Evolutionary conservation across 2,113 vertebrate species (phyloP).

Genomic region (Percina caprodes): DNA sequence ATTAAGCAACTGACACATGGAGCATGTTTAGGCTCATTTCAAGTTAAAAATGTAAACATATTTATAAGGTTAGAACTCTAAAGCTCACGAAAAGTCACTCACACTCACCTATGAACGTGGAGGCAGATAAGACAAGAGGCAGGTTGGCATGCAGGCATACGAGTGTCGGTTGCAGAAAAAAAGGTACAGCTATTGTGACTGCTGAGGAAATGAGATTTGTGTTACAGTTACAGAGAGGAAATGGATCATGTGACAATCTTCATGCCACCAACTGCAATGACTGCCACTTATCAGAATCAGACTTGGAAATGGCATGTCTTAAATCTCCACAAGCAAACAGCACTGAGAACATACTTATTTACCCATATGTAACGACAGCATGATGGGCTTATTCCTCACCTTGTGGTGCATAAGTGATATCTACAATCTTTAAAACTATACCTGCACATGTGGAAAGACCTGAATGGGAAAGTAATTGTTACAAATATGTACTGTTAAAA

Average conservation of each 20-base stretch:
- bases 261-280: conserved; percentile 33
- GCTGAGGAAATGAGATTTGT: conserved; percentile 45
- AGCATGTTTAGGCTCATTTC: rapidly evolving
- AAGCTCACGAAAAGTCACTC: not conserved
- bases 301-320: not conserved
- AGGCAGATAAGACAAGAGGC: not conserved
- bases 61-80: not conserved
- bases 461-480: not conserved
- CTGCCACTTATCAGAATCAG: not conserved
- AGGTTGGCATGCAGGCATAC: not conserved
- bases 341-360: not conserved
- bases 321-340: not conserved
- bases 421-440: too few relatives aligned
- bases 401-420: not conserved
- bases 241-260: conserved; percentile 59
- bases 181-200: conserved; percentile 22
- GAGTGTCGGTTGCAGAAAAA: conserved; percentile 34
- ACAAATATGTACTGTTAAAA: not conserved
- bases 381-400: not conserved
- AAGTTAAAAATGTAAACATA: not conserved
- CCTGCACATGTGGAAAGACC: too few relatives aligned
- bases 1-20: not conserved
- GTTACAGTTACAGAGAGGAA: conserved; percentile 43
- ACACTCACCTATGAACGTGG: conserved; percentile 57
- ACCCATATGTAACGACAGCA: not conserved